Evolutionary conservation across 2,888 invertebrate genomes (phyloP).

Genomic region (Serripes groenlandicus): DNA sequence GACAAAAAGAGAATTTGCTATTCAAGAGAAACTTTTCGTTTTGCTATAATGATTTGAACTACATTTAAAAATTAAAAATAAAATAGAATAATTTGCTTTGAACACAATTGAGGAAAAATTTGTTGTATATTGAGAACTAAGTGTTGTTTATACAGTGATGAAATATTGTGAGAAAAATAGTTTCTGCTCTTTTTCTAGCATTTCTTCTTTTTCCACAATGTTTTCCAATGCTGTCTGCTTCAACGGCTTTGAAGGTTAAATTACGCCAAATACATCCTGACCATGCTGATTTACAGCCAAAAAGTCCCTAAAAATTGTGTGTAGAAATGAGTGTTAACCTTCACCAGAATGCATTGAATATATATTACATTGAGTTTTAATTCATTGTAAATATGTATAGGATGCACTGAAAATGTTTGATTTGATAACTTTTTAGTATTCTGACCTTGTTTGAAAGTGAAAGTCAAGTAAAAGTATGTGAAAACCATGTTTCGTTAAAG

Average conservation of each 20-base stretch:
- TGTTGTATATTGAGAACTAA: neutral
- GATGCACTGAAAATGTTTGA: too few species aligned
- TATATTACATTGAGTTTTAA: neutral
- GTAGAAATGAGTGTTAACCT: neutral
- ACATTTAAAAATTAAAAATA: too few species aligned
- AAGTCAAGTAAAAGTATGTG: too few species aligned
- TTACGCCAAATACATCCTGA: neutral
- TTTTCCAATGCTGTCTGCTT: neutral
- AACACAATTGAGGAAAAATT: too few species aligned
- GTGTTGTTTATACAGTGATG: too few species aligned
- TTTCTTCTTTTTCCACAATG: slow-evolving; percentile 3
- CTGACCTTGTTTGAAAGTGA: too few species aligned
- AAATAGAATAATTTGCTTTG: too few species aligned
- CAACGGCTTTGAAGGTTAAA: neutral
- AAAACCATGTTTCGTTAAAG: too few species aligned
- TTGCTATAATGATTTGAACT: neutral
- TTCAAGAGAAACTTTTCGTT: neutral
- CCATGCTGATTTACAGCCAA: too few species aligned
- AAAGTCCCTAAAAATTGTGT: too few species aligned
- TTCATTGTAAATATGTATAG: neutral
- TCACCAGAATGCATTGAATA: neutral
- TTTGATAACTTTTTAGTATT: too few species aligned
- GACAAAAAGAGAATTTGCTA: neutral
- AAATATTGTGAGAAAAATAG: neutral
- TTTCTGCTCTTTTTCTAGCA: neutral